Conservation (phyloP, 2,888 invertebrate species). For the Lithosia quadra region DNA sequence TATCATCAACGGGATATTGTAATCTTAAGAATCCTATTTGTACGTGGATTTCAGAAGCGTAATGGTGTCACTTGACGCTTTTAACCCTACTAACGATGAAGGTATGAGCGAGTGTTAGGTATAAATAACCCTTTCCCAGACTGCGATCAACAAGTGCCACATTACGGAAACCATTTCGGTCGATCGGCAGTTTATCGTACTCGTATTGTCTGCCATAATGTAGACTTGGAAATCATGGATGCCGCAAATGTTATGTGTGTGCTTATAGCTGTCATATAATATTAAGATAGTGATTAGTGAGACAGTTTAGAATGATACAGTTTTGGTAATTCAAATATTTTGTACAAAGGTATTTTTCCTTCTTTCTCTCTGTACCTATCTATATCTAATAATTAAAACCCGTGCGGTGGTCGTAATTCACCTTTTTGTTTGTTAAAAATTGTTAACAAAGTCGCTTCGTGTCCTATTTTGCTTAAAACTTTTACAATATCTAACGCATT, state of each 20-base stretch:
- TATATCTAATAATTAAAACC: too few relatives aligned
- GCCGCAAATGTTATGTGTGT: slow-evolving; percentile 37
- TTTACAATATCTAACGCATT: too few relatives aligned
- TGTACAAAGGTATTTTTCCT: too few relatives aligned
- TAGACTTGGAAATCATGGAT: slow-evolving; percentile 30
- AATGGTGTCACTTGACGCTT: slow-evolving; percentile 8
- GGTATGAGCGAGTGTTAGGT: slow-evolving; percentile 5
- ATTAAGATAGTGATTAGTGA: slow-evolving; percentile 7
- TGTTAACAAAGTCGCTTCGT: too few relatives aligned
- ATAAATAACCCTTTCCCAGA: slow-evolving; percentile 29
- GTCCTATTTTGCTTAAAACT: too few relatives aligned
- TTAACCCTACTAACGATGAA: slow-evolving; percentile 8
- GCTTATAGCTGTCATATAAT: slow-evolving; percentile 13
- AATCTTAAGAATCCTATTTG: slow-evolving; percentile 13
- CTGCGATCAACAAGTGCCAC: slow-evolving; percentile 48
- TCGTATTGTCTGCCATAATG: slow-evolving; percentile 27
- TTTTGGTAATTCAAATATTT: background rate
- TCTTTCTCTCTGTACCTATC: too few relatives aligned
- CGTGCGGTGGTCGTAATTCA: too few relatives aligned
- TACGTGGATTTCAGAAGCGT: slow-evolving; percentile 4
- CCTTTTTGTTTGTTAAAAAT: too few relatives aligned
- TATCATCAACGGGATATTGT: slow-evolving; percentile 9
- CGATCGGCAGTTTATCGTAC: slow-evolving; percentile 39
- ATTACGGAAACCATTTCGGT: slow-evolving; percentile 42
- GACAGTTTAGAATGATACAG: slow-evolving; percentile 17